Evolutionary conservation across 2,797 vertebrate genomes (phyloP), one percentile per base, ranked within the genome.

Genomic region (Xiphorhynchus erythropygius): DNA sequence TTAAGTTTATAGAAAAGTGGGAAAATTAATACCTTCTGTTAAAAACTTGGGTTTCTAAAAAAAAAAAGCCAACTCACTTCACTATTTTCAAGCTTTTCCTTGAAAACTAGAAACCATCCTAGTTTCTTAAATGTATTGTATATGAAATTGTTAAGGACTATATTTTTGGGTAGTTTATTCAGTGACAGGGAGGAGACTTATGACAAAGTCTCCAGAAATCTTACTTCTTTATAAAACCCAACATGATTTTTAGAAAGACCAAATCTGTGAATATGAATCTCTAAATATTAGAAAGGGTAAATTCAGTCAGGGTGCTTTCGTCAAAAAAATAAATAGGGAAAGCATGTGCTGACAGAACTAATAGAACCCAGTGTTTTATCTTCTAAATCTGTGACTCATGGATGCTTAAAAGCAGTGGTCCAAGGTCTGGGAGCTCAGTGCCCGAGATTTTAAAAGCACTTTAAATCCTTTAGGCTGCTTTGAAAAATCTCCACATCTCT

Each of bases 391-490:
- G 82, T 84, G 79, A 94, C 79, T 89, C 90, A 80, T 0, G 1
- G 57, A 89, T 55, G 69, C 50, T 92, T 91, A 92, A 91, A 95
- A 96, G 89, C 91, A 88, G 75, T 78, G 62, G 92, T 96, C 89
- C 91, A 84, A 92, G 91, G 71, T 47, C 84, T 67, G 73, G 60
- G 60, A 91, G 76, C 84, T 89, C 89, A 35, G 44, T 55, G 86
- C 44, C 44, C 5, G 52, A 74, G 80, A 94, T 84, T 76, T 86
- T 92, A 89, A 90, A 96, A 94, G 87, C 89, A 84, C 69, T 86
- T 94, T 93, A 95, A 96, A 94, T 90, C 76, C 93, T 95, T 85
- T 73, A 89, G 87, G 70, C 87, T 67, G 69, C 94, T 96, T 93
- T 95, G 94, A 96, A 93, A 96, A 95, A 93, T 75, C 92, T 91